Base-by-base conservation (phyloP, 1,140 invertebrate genomes). In the Phortica variegata region DNA sequence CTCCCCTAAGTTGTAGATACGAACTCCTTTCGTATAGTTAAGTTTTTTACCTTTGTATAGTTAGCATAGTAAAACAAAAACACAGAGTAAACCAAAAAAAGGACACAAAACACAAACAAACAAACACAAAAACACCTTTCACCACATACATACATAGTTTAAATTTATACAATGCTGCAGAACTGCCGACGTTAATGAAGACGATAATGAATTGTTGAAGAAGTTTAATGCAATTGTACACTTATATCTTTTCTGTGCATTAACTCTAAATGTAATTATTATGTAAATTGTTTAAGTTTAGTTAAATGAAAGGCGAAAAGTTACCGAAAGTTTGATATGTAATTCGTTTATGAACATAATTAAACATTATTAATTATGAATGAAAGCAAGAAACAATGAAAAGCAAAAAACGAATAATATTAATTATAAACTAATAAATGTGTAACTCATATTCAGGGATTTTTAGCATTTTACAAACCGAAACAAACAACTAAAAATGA, bases 391-490 rank as follows among this genome's bases (percentile, higher is more conserved):
- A 37, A 41, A 40, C 31, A 33, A 3, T 3, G 39, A 58, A 51
- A 47, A 34, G n/a, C 2, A 18, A 6, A 17, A 7, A 3, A 38
- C 15, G 38, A 49, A 41, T 15, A 29, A 23, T 33, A 40, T 32
- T 45, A 49, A 37, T 56, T 53, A 44, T 53, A 49, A 45, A 26
- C 10, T 65, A 53, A 65, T 60, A 51, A 5, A 62, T 54, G 60
- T 65, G 53, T 6, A 73, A 73, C 61, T 70, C 70, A 73, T 73
- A 70, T 74, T 74, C 71, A 74, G 71, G 71, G 71, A 74, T 71
- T 68, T 63, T 73, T 69, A 74, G 71, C 71, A 74, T 74, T 74
- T 74, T 74, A 65, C 61, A 68, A 45, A 46, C 38, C 40, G 43
- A 45, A 34, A 54, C 40, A 60, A 52, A 56, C 40, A 37, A 44